These are phyloP conservation scores for Drosophila willistoni DNA, from an alignment of 1,140 invertebrate species.

Conservation along the genomic window DNA sequence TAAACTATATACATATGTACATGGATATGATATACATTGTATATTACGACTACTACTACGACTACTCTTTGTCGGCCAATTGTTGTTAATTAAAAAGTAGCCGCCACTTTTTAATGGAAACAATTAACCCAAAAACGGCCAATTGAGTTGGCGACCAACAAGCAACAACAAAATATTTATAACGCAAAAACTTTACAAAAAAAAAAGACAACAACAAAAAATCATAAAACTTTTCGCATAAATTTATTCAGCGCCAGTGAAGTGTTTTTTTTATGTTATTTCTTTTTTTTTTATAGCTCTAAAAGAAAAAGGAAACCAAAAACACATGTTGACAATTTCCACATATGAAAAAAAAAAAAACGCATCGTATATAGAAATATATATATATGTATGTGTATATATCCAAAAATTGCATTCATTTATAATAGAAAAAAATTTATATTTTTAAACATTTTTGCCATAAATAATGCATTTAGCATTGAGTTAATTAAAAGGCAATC, in stretches of 20 bases:
- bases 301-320: slow-evolving; percentile 21
- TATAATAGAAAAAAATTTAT: slow-evolving; percentile 31
- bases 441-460: slow-evolving; percentile 19
- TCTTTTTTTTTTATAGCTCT: no score
- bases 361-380: slow-evolving; percentile 12
- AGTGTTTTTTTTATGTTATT: slow-evolving; percentile 15
- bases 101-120: slow-evolving; percentile 79
- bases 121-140: slow-evolving; percentile 81
- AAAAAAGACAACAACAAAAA: slow-evolving; percentile 33
- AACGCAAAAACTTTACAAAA: slow-evolving; percentile 40
- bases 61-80: slow-evolving; percentile 58
- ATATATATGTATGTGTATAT: no score
- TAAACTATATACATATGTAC: slow-evolving; percentile 6
- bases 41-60: slow-evolving; percentile 12
- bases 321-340: slow-evolving; percentile 69
- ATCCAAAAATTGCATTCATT: slow-evolving; percentile 25
- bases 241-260: slow-evolving; percentile 27
- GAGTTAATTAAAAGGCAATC: slow-evolving; percentile 74
- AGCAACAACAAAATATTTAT: slow-evolving; percentile 32
- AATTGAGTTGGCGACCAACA: slow-evolving; percentile 64
- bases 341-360: slow-evolving; percentile 51
- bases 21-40: slow-evolving; percentile 14
- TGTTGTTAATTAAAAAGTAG: slow-evolving; percentile 81
- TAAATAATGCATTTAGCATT: slow-evolving; percentile 64
- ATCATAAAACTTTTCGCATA: slow-evolving; percentile 50